Percentiles rank a stretch among this genome's conserved stretches.
Conservation (phyloP, 2,113 vertebrate species). For the Cynocephalus volans region DNA sequence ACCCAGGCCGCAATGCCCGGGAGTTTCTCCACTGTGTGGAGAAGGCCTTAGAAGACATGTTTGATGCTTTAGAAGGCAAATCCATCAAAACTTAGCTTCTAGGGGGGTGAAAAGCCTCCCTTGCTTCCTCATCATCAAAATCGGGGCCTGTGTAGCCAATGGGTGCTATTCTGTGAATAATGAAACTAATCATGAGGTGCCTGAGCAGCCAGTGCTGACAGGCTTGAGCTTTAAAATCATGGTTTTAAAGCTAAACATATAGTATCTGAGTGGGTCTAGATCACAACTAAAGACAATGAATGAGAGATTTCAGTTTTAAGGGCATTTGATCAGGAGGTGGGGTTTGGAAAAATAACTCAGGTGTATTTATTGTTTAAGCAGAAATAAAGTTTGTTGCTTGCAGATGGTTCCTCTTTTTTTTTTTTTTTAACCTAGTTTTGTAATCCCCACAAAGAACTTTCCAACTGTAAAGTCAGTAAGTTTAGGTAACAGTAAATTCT, state of each 20-base stretch:
- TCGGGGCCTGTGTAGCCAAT: not conserved
- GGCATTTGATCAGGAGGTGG: constrained; percentile 26
- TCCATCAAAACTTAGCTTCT: constrained; percentile 87
- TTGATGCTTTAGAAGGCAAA: constrained; percentile 94
- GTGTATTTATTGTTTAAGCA: constrained; percentile 67
- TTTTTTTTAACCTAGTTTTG: not conserved
- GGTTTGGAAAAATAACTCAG: constrained; percentile 64
- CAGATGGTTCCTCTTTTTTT: not conserved
- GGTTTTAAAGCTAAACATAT: constrained; percentile 34
- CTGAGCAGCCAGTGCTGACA: not conserved
- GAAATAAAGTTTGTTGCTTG: constrained; percentile 75
- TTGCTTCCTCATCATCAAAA: not conserved
- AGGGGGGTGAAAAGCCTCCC: not conserved
- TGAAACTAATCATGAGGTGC: not conserved
- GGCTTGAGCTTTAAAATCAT: not conserved
- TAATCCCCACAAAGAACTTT: constrained; percentile 37
- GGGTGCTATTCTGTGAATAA: constrained; percentile 26
- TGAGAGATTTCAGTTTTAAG: not conserved
- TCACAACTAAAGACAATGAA: constrained; percentile 3
- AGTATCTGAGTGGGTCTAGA: not conserved
- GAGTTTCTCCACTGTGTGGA: constrained; percentile 94
- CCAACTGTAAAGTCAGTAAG: not conserved
- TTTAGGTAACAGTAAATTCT: not conserved
- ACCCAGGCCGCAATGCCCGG: constrained; percentile 91
- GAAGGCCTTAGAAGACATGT: constrained; percentile 96